Percentiles rank a stretch among this genome's conserved stretches.
Evolutionary conservation across 2,113 vertebrate species (phyloP).

Genomic region (Morone chrysops): DNA sequence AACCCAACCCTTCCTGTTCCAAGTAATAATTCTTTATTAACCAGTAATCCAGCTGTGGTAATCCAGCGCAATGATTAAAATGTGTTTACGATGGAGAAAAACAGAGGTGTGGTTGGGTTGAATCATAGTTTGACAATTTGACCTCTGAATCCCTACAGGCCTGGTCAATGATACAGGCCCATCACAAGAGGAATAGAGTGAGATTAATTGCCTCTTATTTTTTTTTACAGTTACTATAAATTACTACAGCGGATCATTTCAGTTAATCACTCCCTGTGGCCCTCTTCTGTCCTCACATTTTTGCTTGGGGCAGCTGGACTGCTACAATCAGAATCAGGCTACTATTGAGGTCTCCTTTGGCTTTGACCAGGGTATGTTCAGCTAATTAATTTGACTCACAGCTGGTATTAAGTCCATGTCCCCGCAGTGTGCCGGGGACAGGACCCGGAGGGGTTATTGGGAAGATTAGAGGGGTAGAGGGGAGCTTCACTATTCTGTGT

Average conservation of each 20-base stretch:
- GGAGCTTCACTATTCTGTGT: constrained; percentile 11
- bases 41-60: background rate
- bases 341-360: constrained; percentile 33
- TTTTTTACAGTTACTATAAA: constrained; percentile 55
- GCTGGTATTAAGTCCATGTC: constrained; percentile 46
- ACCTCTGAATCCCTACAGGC: background rate
- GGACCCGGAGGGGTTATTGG: constrained; percentile 35
- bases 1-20: background rate
- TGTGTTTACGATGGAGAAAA: background rate
- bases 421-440: constrained; percentile 34
- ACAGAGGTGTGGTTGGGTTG: background rate
- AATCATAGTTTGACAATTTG: constrained; percentile 22
- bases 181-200: constrained; percentile 20
- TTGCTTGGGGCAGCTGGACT: constrained; percentile 33
- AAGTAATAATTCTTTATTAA: background rate
- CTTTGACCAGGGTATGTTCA: constrained; percentile 52
- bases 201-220: constrained; percentile 51
- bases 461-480: constrained; percentile 36
- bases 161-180: constrained; percentile 1
- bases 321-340: constrained; percentile 27
- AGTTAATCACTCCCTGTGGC: constrained; percentile 52
- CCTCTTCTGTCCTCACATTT: constrained; percentile 25
- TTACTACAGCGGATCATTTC: constrained; percentile 46
- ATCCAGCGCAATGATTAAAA: constrained; percentile 11
- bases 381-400: constrained; percentile 70